Evolutionary conservation across 2,888 invertebrate genomes (phyloP).

Genomic region (Aphidoletes aphidimyza): DNA sequence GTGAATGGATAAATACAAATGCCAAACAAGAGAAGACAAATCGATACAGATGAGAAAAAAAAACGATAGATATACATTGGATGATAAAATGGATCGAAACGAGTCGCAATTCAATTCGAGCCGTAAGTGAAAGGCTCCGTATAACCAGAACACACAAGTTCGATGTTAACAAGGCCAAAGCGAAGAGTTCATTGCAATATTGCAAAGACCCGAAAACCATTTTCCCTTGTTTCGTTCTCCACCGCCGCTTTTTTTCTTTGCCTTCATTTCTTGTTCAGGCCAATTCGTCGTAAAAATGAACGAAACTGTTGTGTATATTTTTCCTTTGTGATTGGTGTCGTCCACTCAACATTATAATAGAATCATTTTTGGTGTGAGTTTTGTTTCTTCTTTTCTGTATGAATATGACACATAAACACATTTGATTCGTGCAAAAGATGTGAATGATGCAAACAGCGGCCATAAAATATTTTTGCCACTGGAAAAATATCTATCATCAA

Average conservation of each 20-base stretch:
- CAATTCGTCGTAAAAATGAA: slow-evolving; percentile 37
- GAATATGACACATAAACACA: slow-evolving; percentile 40
- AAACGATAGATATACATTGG: too few relatives aligned
- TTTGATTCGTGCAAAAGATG: neutral
- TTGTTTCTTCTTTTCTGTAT: neutral
- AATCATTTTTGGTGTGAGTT: slow-evolving; percentile 1
- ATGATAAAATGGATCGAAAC: slow-evolving; percentile 11
- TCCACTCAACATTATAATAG: slow-evolving; percentile 28
- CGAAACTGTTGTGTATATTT: neutral
- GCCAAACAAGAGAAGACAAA: slow-evolving; percentile 12
- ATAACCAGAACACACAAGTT: slow-evolving; percentile 6
- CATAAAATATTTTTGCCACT: neutral
- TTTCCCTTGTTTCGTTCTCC: neutral
- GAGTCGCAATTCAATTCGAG: slow-evolving; percentile 30
- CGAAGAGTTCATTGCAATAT: neutral
- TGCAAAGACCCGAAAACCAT: neutral
- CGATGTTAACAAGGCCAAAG: slow-evolving; percentile 1
- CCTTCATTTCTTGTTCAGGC: neutral
- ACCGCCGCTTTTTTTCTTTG: neutral
- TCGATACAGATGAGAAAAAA: slow-evolving; percentile 19
- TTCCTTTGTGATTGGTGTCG: slow-evolving; percentile 6
- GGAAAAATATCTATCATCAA: neutral
- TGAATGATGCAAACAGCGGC: neutral
- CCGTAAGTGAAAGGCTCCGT: neutral
- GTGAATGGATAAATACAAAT: slow-evolving; percentile 9